A percentile compares a stretch with the other conserved stretches of the same genome.
Evolutionary conservation across 2,113 vertebrate genomes (phyloP).

Genomic region (Micronycteris hirsuta): DNA sequence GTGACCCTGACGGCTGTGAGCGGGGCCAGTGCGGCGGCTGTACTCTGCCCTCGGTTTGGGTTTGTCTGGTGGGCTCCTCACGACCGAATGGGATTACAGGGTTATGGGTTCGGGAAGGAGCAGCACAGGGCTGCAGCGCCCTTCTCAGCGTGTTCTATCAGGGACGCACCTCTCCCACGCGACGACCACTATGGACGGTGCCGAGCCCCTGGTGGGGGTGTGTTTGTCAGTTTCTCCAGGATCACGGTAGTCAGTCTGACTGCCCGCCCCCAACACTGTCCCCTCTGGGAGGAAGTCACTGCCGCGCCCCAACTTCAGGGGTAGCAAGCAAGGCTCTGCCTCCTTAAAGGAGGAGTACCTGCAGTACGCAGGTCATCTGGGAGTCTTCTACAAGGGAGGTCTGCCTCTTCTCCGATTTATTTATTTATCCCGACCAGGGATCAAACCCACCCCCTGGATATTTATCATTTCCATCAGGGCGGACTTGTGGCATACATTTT

Average conservation of each 20-base stretch:
- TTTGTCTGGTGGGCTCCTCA: neutral
- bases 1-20: neutral
- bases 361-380: too few species aligned
- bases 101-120: neutral
- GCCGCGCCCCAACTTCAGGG: rapidly evolving
- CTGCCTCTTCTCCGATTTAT: too few species aligned
- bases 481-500: neutral
- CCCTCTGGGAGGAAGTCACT: neutral
- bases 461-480: too few species aligned
- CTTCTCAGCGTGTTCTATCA: too few species aligned
- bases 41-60: neutral
- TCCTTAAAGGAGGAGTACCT: neutral
- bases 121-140: neutral
- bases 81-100: neutral
- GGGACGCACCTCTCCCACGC: rapidly evolving
- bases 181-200: too few species aligned
- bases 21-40: neutral
- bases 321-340: rapidly evolving
- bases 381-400: neutral
- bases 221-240: neutral
- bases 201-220: neutral
- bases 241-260: too few species aligned
- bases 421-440: too few species aligned
- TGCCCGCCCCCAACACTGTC: neutral
- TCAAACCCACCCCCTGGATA: too few species aligned